Percentiles rank a stretch among this genome's conserved stretches.
Conservation (phyloP, 2,113 vertebrate genomes). For the Pan troglodytes region NHGRI_mPanTro3-v2.1_pri NC_086015.1:91102501-91103000, state of each 20-base stretch:
- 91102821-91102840: background rate
- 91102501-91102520: background rate
- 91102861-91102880: background rate
- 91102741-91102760: background rate
- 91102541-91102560: background rate
- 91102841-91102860: background rate
- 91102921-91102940: too few species aligned
- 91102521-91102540: background rate
- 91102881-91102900: background rate
- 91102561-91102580: background rate
- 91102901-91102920: too few species aligned
- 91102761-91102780: background rate
- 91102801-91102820: background rate
- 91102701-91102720: background rate
- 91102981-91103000: too few species aligned
- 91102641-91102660: background rate
- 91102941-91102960: too few species aligned
- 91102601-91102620: background rate
- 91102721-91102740: background rate
- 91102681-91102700: background rate
- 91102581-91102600: background rate
- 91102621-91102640: background rate
- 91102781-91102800: background rate
- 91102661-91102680: background rate
- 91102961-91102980: too few species aligned